Base-by-base conservation (phyloP, 2,888 invertebrate genomes). In the Phyto melanocephala region DNA sequence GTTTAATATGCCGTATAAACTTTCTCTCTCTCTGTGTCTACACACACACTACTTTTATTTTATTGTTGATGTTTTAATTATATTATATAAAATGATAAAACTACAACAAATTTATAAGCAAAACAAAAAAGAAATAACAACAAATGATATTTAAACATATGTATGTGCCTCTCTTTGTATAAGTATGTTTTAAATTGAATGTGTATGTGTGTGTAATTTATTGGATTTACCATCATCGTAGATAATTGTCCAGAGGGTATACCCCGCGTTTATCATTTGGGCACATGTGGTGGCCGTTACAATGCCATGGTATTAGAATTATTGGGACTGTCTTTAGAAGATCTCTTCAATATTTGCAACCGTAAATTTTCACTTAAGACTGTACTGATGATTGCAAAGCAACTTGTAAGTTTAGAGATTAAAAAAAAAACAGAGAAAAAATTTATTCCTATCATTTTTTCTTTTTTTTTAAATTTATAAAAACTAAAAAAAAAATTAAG, bases 281-380 rank as follows among this genome's bases (percentile, higher is more conserved):
- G 99, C 86, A 99, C 99, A 87, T 99, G 99, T 93, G 91, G 90
- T 90, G 99, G 99, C 91, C 99, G 99, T 94, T 99, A 99, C 94
- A 99, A 99, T 93, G 99, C 99, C 89, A 94, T 99, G 92, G 99
- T 99, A 90, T 98, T 99, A 97, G 99, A 99, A 93, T 94, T 99
- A 88, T 94, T 99, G 90, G 99, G 99, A 87, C 99, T 99, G 87
- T 98, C 98, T 92, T 94, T 99, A 90, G 99, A 99, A 93, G 99
- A 99, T 93, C 95, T 99, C 88, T 99, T 99, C 93, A 99, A 99
- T 93, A 94, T 98, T 90, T 99, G 99, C 93, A 98, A 99, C 92
- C 95, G 99, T 91, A 97, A 96, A 93, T 99, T 99, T 94, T 95
- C 97, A 91, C 94, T 98, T 92, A 99, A 98, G 95, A 98, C 98